Evolutionary conservation across 2,113 vertebrate species (phyloP), one percentile per base, ranked within the genome.

Genomic region (Trochalopteron elliotii): DNA sequence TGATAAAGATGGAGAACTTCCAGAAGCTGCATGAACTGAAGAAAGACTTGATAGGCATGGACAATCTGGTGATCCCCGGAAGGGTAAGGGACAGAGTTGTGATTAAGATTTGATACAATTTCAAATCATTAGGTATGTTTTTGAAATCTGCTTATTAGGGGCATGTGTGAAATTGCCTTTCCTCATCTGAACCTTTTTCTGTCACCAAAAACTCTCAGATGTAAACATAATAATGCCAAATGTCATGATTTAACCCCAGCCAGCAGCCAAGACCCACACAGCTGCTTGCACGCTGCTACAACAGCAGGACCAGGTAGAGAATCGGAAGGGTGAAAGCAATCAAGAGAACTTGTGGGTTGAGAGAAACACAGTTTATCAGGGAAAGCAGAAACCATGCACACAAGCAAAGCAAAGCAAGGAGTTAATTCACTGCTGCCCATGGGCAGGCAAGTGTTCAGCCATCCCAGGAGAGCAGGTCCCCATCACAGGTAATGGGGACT

Each of bases 1-100:
- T 99, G 97, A 98, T 99, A 97, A 99, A 99, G 97, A 99, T 99
- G 98, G 99, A 99, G 97, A 99, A 99, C 92, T 99, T 99, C 97
- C 99, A 99, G 98, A 99, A 99, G 93, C 98, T 99, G 15, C 98
- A 99, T 63, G 99, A 99, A 95, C 98, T 99, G 87, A 99, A 99
- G 97, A 99, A 99, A 92, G 99, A 99, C 96, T 97, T 99, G 97
- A 98, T 99, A 52, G 99, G 99, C 91, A 97, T 99, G 12, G 99
- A 99, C 98, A 99, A 98, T 98, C 98, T 99, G 19, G 98, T 98
- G 84, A 97, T 98, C 77, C 98, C 99, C 10, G 99, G 98, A 90
- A 98, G 99, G 97, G 99, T 99, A 97, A 98, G 98, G 89, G 55
- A 56, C 24, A 40, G 47, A 63, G 7, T 3, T 57, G 35, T 40